Base-by-base conservation (phyloP, 2,113 vertebrate genomes). In the Clarias magur region DNA sequence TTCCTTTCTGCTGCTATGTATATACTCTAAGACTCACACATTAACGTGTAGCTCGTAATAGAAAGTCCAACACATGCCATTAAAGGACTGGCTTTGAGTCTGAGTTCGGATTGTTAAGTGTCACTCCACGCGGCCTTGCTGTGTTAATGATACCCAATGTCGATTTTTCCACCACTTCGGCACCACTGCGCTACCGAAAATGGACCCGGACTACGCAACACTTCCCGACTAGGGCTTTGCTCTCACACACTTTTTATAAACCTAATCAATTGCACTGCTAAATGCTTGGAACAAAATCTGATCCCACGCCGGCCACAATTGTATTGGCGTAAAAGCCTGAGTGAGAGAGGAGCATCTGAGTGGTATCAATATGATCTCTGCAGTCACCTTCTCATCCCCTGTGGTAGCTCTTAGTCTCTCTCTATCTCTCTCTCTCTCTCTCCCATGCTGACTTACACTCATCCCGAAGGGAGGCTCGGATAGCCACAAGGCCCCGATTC, bases 371-470 rank as follows among this genome's bases (percentile, higher is more conserved):
- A 88, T 65, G 56, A 88, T 91, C 90, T 89, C 72, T 88, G 56
- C 88, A 91, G 92, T 93, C 91, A 95, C 94, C 94, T 94, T 93
- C 73, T 94, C 89, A 86, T 91, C 91, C 84, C 63, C 79, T 83
- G 81, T 65, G 86, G 86, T 68, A 79, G 86, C 56, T 88, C 89
- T 76, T 86, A 67, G 90, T 88, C 65, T 89, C 89, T 87, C 92
- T 91, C 84, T 94, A 92, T 94, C 91, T 76, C 73, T 76, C 23
- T 76, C 3, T 59, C 76, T 59, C 76, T 59, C 91, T 91, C 85
- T 95, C 92, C 93, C 91, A 91, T 80, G 91, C 30, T 54, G 91
- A 91, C 91, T 93, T 93, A 53, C 86, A 92, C 87, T 95, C 92
- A 23, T 90, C 91, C 94, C 92, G 89, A 94, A 92, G 81, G 94